Conservation (phyloP, 2,888 invertebrate genomes). For the Nomada goodeniana region DNA sequence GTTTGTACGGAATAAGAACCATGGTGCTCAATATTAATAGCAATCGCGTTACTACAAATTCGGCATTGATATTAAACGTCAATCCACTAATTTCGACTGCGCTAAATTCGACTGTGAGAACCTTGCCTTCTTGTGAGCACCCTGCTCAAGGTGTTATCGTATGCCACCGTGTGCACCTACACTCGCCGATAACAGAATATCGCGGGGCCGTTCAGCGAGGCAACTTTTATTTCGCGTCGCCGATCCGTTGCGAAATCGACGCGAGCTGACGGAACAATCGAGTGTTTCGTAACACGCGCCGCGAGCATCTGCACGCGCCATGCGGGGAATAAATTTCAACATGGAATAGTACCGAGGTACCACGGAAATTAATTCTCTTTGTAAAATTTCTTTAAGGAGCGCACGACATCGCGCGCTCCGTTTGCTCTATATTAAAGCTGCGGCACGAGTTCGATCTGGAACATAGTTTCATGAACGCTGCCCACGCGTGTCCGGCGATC, state of each 20-base stretch:
- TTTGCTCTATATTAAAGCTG: neutral
- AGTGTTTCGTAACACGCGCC: constrained; percentile 51
- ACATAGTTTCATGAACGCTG: constrained; percentile 35
- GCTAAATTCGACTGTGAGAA: neutral
- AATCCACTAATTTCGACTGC: too few relatives aligned
- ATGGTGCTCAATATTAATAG: too few relatives aligned
- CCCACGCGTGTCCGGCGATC: constrained; percentile 56
- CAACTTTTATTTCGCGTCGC: constrained; percentile 31
- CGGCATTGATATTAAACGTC: too few relatives aligned
- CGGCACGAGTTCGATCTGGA: constrained; percentile 21
- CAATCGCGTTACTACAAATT: too few relatives aligned
- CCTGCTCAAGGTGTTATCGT: constrained; percentile 64
- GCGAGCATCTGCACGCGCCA: constrained; percentile 50
- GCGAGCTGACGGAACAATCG: constrained; percentile 44
- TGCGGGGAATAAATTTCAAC: constrained; percentile 33
- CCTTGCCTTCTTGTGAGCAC: neutral
- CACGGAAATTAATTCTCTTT: neutral
- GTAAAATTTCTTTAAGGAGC: neutral
- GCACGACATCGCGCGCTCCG: neutral
- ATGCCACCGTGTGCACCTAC: constrained; percentile 35
- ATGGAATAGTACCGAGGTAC: constrained; percentile 1
- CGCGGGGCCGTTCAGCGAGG: constrained; percentile 34
- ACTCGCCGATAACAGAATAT: constrained; percentile 51
- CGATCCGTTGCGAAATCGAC: constrained; percentile 47
- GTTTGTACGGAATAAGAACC: too few relatives aligned